Percentiles rank a stretch among this genome's conserved stretches.
Evolutionary conservation across 2,797 vertebrate species (phyloP).

Genomic region (Pachyuromys duprasi): DNA sequence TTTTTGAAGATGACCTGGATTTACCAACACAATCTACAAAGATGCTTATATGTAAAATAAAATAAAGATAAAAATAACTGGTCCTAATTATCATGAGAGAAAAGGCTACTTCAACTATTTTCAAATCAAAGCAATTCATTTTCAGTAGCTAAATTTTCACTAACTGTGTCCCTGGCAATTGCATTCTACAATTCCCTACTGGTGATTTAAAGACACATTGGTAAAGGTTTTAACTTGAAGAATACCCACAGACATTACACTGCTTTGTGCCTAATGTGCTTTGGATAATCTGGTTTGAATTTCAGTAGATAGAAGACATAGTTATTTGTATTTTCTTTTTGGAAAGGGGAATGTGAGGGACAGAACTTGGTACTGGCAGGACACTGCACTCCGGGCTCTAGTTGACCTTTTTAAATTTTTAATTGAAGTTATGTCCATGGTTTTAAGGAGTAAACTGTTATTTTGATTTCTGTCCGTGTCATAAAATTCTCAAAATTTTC

Average conservation of each 20-base stretch:
- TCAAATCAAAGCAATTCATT: conserved; percentile 47
- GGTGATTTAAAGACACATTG: background rate
- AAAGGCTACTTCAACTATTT: conserved; percentile 7
- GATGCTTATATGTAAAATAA: background rate
- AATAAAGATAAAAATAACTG: background rate
- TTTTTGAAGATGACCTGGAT: background rate
- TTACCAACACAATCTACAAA: conserved; percentile 24
- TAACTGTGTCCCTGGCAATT: conserved; percentile 4
- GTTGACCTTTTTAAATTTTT: background rate
- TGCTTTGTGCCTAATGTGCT: background rate
- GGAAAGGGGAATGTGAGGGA: background rate
- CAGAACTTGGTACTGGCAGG: background rate
- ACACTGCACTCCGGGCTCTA: background rate
- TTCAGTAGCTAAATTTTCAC: conserved; percentile 45
- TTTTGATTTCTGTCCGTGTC: background rate
- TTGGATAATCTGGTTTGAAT: background rate
- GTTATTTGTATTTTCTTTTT: background rate
- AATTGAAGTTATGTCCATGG: background rate
- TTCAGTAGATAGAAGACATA: background rate
- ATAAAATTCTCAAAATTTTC: background rate
- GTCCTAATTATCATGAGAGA: background rate
- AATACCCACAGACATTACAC: background rate
- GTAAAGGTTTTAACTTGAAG: background rate
- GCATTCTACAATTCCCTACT: background rate
- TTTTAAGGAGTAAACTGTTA: conserved; percentile 40